Evolutionary conservation across 2,113 vertebrate species (phyloP).

Genomic region (Gobius niger): DNA sequence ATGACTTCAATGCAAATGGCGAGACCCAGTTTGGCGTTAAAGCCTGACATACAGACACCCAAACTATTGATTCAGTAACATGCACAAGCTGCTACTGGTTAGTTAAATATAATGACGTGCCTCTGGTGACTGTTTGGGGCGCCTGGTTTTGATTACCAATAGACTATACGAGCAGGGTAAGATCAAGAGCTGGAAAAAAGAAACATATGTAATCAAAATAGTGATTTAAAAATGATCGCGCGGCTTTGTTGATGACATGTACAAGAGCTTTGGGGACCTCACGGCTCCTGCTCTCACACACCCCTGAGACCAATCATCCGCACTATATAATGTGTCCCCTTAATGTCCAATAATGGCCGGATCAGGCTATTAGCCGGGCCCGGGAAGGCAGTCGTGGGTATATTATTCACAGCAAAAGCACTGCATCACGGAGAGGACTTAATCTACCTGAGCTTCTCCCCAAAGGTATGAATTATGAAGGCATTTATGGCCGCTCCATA

Average conservation of each 20-base stretch:
- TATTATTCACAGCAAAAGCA: slow-evolving; percentile 60
- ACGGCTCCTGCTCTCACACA: slow-evolving; percentile 20
- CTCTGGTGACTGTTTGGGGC: background rate
- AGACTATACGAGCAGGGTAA: slow-evolving; percentile 7
- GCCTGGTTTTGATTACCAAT: background rate
- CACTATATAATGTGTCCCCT: slow-evolving; percentile 54
- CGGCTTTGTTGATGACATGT: slow-evolving; percentile 10
- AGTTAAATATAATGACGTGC: slow-evolving; percentile 1
- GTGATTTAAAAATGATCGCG: slow-evolving; percentile 7
- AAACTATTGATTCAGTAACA: background rate
- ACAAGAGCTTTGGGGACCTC: slow-evolving; percentile 12
- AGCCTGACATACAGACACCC: background rate
- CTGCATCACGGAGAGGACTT: slow-evolving; percentile 65
- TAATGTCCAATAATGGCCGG: slow-evolving; percentile 53
- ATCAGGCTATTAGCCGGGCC: slow-evolving; percentile 47
- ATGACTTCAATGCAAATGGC: background rate
- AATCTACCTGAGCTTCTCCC: slow-evolving; percentile 71
- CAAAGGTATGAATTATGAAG: slow-evolving; percentile 91
- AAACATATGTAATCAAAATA: background rate
- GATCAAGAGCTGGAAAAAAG: background rate
- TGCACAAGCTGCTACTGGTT: background rate
- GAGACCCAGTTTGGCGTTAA: background rate
- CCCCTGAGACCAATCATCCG: slow-evolving; percentile 57
- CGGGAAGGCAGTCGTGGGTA: slow-evolving; percentile 27
- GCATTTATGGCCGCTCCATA: slow-evolving; percentile 84